Percentiles rank a stretch among this genome's conserved stretches.
These are phyloP conservation scores for Mythimna vitellina DNA, from an alignment of 2,888 invertebrate genomes.

Conservation along the genomic window DNA sequence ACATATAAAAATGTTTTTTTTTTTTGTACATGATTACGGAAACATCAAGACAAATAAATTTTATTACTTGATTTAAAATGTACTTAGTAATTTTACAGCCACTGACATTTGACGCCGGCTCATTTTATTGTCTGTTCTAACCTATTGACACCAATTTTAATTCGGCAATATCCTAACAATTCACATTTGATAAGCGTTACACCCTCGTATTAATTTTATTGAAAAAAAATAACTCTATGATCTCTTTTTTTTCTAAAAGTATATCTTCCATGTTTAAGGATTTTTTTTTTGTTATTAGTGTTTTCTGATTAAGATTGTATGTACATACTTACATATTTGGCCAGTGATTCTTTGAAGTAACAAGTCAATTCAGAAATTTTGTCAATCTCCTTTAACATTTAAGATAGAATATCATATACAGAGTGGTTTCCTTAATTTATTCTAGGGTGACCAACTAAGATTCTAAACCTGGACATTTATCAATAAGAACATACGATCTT, in stretches of 20 bases:
- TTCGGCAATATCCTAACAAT: constrained; percentile 35
- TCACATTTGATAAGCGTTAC: constrained; percentile 44
- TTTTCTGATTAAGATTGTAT: constrained; percentile 3
- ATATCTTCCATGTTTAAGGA: constrained; percentile 25
- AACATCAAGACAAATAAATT: constrained; percentile 43
- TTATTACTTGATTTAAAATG: constrained; percentile 48
- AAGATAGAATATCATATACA: constrained; percentile 15
- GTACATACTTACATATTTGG: neutral
- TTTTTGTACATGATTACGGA: constrained; percentile 43
- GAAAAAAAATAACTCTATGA: constrained; percentile 47
- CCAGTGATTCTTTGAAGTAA: constrained; percentile 4
- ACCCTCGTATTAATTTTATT: constrained; percentile 23
- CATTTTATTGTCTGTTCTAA: constrained; percentile 28
- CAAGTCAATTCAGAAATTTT: constrained; percentile 1
- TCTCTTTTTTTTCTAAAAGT: constrained; percentile 53
- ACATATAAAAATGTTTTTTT: constrained; percentile 22
- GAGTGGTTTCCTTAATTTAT: constrained; percentile 27
- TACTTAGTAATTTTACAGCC: constrained; percentile 47
- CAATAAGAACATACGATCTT: constrained; percentile 22
- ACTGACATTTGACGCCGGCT: constrained; percentile 56
- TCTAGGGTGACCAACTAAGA: constrained; percentile 30
- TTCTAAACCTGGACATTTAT: constrained; percentile 20
- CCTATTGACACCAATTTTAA: constrained; percentile 57
- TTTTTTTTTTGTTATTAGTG: neutral
- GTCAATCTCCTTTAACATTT: constrained; percentile 11